Conservation (phyloP, 2,113 vertebrate genomes). For the Rhinoderma darwinii region DNA sequence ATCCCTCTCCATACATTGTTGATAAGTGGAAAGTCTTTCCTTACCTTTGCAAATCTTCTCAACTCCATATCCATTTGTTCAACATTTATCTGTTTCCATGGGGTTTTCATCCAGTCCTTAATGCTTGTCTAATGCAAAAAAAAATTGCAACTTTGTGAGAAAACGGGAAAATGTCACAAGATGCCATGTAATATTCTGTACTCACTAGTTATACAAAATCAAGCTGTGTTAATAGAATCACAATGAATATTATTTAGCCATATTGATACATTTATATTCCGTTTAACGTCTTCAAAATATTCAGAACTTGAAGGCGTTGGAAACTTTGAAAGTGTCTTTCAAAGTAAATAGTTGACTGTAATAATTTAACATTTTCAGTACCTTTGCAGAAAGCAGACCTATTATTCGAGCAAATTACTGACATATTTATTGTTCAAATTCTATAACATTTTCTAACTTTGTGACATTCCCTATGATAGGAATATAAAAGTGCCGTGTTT, state of each 20-base stretch:
- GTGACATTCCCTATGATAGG: too few species aligned
- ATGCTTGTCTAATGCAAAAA: constrained; percentile 79
- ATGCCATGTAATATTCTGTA: constrained; percentile 1
- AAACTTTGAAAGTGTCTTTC: neutral
- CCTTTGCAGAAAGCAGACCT: neutral
- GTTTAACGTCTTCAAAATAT: neutral
- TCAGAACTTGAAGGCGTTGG: neutral
- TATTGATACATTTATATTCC: constrained; percentile 32
- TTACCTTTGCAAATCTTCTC: constrained; percentile 82
- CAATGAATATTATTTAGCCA: constrained; percentile 36
- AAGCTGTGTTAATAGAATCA: constrained; percentile 34
- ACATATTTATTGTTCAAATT: too few species aligned
- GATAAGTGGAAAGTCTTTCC: neutral
- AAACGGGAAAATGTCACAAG: constrained; percentile 29
- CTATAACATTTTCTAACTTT: too few species aligned
- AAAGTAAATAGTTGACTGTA: neutral
- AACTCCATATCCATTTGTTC: constrained; percentile 86
- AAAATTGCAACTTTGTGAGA: constrained; percentile 14
- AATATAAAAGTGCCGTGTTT: too few species aligned
- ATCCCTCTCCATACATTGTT: neutral
- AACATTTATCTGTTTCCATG: constrained; percentile 84
- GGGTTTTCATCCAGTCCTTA: constrained; percentile 84
- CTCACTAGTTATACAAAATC: constrained; percentile 2
- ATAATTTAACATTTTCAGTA: neutral
- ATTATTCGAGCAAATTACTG: neutral